Evolutionary conservation across 1,140 invertebrate species (phyloP).

Genomic region (Drosophila sproati): DNA sequence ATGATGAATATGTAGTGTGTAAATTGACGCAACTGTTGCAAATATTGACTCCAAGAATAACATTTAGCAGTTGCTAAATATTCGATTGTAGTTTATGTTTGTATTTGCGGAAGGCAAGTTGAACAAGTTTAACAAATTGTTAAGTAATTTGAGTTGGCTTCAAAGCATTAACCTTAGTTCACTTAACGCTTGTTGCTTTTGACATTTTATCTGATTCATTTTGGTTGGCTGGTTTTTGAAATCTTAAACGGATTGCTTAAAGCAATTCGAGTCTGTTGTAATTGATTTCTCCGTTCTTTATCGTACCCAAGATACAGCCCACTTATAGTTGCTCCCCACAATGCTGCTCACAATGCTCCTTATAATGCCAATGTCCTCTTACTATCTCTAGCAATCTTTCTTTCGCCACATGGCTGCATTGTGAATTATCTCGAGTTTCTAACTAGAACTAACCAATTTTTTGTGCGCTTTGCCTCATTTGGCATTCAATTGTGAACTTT

Average conservation of each 20-base stretch:
- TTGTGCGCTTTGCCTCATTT: constrained; percentile 15
- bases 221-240: background rate
- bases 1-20: no score
- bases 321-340: background rate
- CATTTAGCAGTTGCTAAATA: no score
- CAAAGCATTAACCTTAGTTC: background rate
- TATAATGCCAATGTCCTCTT: background rate
- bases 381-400: background rate
- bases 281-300: background rate
- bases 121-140: no score
- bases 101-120: no score
- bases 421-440: constrained; percentile 1
- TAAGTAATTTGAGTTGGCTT: no score
- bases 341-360: background rate
- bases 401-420: background rate
- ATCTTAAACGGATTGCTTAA: background rate
- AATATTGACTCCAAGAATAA: no score
- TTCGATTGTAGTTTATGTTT: no score
- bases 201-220: background rate
- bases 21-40: no score
- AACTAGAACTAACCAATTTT: background rate
- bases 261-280: background rate
- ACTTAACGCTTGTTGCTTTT: background rate
- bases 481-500: constrained; percentile 38
- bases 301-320: background rate